A percentile compares a stretch with the other conserved stretches of the same genome.
phyloP scores from a whole-genome alignment of 2,113 vertebrate genomes.

The Ivindomyrus marchei region DNA sequence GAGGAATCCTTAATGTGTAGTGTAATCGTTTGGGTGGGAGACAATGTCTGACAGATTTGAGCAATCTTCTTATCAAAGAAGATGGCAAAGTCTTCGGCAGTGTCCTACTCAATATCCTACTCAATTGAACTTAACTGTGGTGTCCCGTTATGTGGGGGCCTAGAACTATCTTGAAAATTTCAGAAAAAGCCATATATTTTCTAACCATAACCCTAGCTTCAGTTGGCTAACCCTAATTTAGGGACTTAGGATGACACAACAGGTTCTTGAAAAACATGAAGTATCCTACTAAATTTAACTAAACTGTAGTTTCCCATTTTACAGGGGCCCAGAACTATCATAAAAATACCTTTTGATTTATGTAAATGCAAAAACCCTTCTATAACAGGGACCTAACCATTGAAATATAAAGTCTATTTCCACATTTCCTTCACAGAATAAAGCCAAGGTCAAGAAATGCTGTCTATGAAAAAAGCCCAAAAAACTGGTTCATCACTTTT shows the following conservation, averaged over 20 bases:
- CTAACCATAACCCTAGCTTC: neutral
- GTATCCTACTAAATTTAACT: neutral
- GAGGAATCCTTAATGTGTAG: too few relatives aligned
- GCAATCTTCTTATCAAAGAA: too few relatives aligned
- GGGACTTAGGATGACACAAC: neutral
- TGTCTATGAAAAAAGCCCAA: neutral
- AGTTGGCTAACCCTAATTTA: neutral
- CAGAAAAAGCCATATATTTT: neutral
- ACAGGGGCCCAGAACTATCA: neutral
- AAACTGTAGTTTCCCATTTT: neutral
- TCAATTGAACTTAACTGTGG: neutral
- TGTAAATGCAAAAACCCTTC: neutral
- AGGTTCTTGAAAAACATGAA: neutral
- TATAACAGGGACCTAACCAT: neutral
- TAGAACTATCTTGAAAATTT: neutral
- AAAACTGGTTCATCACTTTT: neutral
- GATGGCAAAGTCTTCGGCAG: too few relatives aligned
- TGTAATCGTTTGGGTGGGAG: too few relatives aligned
- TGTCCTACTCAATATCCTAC: neutral
- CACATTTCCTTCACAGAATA: neutral
- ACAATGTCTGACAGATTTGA: too few relatives aligned
- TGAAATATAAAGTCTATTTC: neutral
- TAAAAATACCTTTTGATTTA: neutral
- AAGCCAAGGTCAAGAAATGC: neutral
- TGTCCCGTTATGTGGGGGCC: neutral